These are phyloP conservation scores for Dicyrtoma fusca DNA, from an alignment of 2,888 invertebrate genomes.

Conservation along the genomic window DNA sequence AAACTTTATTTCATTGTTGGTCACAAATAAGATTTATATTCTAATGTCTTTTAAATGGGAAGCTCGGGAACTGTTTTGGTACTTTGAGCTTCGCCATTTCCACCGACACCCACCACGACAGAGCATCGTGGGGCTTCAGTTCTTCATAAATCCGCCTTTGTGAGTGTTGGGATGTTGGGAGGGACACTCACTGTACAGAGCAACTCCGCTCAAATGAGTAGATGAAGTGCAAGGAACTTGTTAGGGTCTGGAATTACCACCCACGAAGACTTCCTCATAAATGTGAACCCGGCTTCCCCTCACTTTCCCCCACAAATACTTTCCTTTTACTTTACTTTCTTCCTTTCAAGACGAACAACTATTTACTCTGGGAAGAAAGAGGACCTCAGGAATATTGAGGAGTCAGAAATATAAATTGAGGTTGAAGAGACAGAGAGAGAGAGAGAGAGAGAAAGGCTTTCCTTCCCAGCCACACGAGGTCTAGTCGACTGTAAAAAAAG, in stretches of 20 bases:
- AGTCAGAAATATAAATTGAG: background rate
- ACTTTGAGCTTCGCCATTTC: background rate
- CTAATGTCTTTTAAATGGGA: constrained; percentile 37
- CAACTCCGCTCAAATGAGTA: constrained; percentile 2
- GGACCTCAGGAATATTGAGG: constrained; percentile 9
- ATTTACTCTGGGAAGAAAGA: constrained; percentile 7
- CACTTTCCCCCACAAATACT: background rate
- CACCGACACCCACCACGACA: background rate
- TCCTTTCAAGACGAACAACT: constrained; percentile 18
- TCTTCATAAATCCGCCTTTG: background rate
- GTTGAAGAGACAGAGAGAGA: background rate
- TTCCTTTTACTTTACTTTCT: constrained; percentile 1
- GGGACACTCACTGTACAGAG: background rate
- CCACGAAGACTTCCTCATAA: constrained; percentile 16
- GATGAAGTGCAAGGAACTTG: constrained; percentile 8
- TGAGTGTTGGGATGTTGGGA: background rate
- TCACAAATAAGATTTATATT: constrained; percentile 30
- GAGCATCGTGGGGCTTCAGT: background rate
- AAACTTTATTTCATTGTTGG: constrained; percentile 1
- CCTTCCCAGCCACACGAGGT: background rate
- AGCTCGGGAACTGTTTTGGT: constrained; percentile 4
- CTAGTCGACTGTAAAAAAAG: constrained; percentile 21
- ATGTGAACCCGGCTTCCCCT: constrained; percentile 7
- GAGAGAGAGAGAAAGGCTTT: background rate
- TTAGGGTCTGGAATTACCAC: constrained; percentile 8